These are phyloP conservation scores for Apocrypta bakeri DNA, from an alignment of 1,140 invertebrate genomes.

Conservation along the genomic window DNA sequence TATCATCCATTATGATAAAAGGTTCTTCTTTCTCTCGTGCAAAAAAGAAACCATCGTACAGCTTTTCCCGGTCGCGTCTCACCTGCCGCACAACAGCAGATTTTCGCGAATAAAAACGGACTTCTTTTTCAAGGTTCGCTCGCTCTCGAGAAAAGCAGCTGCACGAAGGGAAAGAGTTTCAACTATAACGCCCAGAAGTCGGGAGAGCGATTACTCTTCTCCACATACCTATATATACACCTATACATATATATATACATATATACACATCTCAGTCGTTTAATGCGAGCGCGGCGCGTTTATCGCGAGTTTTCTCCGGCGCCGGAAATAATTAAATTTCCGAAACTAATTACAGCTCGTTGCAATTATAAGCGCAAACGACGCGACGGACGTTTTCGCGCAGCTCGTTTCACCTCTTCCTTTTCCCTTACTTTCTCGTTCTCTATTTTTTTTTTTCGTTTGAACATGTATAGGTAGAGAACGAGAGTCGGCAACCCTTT, in stretches of 20 bases:
- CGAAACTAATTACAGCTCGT: slow-evolving; percentile 66
- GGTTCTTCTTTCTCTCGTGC: too few species aligned
- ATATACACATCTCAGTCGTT: not conserved
- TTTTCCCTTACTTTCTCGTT: not conserved
- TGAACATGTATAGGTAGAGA: not conserved
- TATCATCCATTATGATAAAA: not conserved
- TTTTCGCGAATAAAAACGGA: slow-evolving; percentile 5
- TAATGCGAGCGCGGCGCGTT: not conserved
- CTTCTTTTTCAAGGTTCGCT: not conserved
- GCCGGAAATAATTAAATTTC: slow-evolving; percentile 67
- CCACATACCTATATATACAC: not conserved
- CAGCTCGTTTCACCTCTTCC: not conserved
- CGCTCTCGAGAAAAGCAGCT: not conserved
- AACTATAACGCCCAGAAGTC: not conserved
- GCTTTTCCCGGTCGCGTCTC: too few species aligned
- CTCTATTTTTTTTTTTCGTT: not conserved
- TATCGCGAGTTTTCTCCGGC: slow-evolving; percentile 45
- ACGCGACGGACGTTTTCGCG: slow-evolving; percentile 20
- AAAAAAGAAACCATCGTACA: not conserved
- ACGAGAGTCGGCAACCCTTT: not conserved
- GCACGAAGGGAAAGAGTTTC: not conserved
- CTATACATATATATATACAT: too few species aligned
- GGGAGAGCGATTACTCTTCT: slow-evolving; percentile 26
- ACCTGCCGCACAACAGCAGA: not conserved
- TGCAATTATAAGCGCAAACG: slow-evolving; percentile 61